Conservation (phyloP, 2,888 invertebrate species). For the Cynaeus angustus region DNA sequence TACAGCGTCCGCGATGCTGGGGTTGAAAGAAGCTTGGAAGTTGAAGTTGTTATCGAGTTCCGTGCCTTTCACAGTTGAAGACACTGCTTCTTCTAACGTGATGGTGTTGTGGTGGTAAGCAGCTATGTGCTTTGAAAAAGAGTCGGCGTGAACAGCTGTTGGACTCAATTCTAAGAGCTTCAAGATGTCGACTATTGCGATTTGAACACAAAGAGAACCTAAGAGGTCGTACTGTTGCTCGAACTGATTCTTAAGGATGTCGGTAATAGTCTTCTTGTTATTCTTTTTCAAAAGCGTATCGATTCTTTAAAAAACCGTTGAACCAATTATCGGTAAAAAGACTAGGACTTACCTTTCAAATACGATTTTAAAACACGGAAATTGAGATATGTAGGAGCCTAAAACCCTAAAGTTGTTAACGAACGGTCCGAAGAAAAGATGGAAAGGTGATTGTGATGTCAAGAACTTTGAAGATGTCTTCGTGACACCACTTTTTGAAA, state of each 20-base stretch:
- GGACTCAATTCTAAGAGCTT: conserved; percentile 9
- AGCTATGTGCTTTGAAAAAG: background rate
- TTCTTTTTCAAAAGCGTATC: background rate
- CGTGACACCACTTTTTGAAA: background rate
- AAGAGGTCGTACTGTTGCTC: background rate
- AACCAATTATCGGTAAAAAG: background rate
- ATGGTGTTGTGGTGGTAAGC: background rate
- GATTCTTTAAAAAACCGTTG: background rate
- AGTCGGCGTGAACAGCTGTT: background rate
- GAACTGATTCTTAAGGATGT: background rate
- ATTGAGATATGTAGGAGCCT: background rate
- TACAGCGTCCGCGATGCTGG: no score
- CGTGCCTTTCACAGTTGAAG: no score
- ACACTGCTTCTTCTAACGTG: background rate
- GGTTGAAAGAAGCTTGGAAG: no score
- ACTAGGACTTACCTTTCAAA: background rate
- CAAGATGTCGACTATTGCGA: conserved; percentile 5
- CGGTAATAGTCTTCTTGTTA: background rate
- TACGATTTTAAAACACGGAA: background rate
- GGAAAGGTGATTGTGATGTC: background rate
- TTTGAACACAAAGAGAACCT: conserved; percentile 10
- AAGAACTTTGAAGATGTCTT: background rate
- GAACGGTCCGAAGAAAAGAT: conserved; percentile 9
- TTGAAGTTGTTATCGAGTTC: no score
- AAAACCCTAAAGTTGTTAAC: background rate